Evolutionary conservation across 1,140 invertebrate genomes (phyloP).

Genomic region (Metaphire vulgaris): DNA sequence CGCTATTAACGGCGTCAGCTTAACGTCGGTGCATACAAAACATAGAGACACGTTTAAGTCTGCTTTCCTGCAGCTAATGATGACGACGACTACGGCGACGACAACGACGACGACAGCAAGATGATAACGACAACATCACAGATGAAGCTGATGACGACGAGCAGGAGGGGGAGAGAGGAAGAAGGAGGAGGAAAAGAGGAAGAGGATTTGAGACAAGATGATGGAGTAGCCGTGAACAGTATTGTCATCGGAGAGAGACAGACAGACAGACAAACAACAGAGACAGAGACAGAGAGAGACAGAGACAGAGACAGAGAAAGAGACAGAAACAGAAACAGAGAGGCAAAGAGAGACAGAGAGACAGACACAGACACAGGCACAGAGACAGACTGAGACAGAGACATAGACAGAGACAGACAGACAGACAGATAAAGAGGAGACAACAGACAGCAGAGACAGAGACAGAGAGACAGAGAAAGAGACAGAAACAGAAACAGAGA

Average conservation of each 20-base stretch:
- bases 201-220: too few relatives aligned
- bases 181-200: not conserved
- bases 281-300: not conserved
- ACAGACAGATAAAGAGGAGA: not conserved
- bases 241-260: not conserved
- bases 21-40: too few relatives aligned
- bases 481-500: not conserved
- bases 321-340: not conserved
- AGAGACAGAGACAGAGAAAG: not conserved
- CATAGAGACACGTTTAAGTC: too few relatives aligned
- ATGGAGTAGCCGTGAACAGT: too few relatives aligned
- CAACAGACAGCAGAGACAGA: conserved; percentile 1
- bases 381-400: not conserved
- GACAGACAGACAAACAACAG: not conserved
- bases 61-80: too few relatives aligned
- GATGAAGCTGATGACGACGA: too few relatives aligned
- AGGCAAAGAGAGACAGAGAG: not conserved
- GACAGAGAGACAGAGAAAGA: not conserved
- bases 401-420: not conserved
- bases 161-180: not conserved
- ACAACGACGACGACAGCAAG: too few relatives aligned
- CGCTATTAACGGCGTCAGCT: too few relatives aligned
- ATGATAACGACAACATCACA: too few relatives aligned
- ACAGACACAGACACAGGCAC: not conserved
- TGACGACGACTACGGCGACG: too few relatives aligned